Base-by-base conservation (phyloP, 2,888 invertebrate genomes). In the Nasonia oneida region DNA sequence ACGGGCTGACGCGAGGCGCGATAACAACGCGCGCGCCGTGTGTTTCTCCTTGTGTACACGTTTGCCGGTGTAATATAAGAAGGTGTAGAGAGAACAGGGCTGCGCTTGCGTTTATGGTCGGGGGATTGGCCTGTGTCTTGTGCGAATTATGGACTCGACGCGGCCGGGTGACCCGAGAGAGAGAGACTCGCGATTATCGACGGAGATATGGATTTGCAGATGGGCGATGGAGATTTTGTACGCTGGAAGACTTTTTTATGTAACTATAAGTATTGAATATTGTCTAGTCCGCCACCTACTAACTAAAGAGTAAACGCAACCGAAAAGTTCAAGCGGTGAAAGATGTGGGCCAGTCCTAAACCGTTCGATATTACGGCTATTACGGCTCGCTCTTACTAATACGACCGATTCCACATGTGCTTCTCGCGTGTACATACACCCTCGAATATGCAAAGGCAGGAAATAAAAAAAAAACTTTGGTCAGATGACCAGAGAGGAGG, bases 371-470 rank as follows among this genome's bases (percentile, higher is more conserved):
- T 8, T 42, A 42, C 67, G 37, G 53, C 37, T 64, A 42, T 74
- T 74, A 50, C 37, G 33, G 29, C 47, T 23, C 75, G 29, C n/a
- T 79, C 33, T 29, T 76, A 42, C 61, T 23, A 29, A 29, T 50
- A 18, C 50, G 37, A 57, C 42, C 6, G 42, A 42, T 42, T 42
- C 42, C 42, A 8, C 42, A 42, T 10, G 29, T 29, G 42, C 42
- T 42, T 42, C 10, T 42, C 42, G 0, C 8, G 37, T 37, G 37
- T 67, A 57, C 47, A 15, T n/a, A 71, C 64, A 80, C 15, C 67
- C 47, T 29, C 74, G 64, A 82, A 78, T 82, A 82, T 82, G 64
- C 75, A 76, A 82, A 47, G 33, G 33, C 39, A 42, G 39, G 39
- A 57, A 74, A 64, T n/a, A n/a, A 61, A 61, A 61, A 57, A 53